Evolutionary conservation across 1,140 invertebrate species (phyloP).

Genomic region (Anoplolepis gracilipes): DNA sequence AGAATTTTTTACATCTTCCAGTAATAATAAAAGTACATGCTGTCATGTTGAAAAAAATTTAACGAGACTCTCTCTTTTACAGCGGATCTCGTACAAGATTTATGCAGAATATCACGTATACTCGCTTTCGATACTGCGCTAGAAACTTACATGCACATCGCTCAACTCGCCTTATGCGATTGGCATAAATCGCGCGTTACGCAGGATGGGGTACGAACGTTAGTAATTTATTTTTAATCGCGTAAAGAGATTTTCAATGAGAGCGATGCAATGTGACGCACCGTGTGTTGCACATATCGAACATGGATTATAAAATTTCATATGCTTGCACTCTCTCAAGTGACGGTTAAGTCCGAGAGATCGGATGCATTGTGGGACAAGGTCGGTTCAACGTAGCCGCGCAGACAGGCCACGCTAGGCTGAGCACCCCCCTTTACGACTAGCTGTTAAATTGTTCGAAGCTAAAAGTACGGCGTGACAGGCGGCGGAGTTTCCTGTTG

Average conservation of each 20-base stretch:
- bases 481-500: slow-evolving; percentile 67
- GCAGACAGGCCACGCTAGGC: slow-evolving; percentile 71
- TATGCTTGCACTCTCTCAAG: not conserved
- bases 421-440: slow-evolving; percentile 73
- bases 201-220: slow-evolving; percentile 17
- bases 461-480: slow-evolving; percentile 65
- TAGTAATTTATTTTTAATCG: slow-evolving; percentile 36
- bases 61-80: slow-evolving; percentile 11
- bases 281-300: too few relatives aligned
- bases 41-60: slow-evolving; percentile 6
- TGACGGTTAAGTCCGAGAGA: slow-evolving; percentile 12
- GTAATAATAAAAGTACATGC: not conserved
- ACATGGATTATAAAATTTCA: slow-evolving; percentile 56
- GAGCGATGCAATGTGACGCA: not conserved
- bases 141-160: slow-evolving; percentile 7
- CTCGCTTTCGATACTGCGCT: slow-evolving; percentile 34
- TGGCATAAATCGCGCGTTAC: slow-evolving; percentile 22
- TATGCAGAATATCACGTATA: slow-evolving; percentile 1
- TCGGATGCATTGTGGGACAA: slow-evolving; percentile 74
- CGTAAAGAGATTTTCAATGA: not conserved
- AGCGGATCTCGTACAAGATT: slow-evolving; percentile 16
- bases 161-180: slow-evolving; percentile 2
- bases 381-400: slow-evolving; percentile 70
- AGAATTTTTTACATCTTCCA: not conserved
- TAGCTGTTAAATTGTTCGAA: slow-evolving; percentile 74